phyloP scores from a whole-genome alignment of 2,113 vertebrate genomes.

The Barnardius zonarius region DNA sequence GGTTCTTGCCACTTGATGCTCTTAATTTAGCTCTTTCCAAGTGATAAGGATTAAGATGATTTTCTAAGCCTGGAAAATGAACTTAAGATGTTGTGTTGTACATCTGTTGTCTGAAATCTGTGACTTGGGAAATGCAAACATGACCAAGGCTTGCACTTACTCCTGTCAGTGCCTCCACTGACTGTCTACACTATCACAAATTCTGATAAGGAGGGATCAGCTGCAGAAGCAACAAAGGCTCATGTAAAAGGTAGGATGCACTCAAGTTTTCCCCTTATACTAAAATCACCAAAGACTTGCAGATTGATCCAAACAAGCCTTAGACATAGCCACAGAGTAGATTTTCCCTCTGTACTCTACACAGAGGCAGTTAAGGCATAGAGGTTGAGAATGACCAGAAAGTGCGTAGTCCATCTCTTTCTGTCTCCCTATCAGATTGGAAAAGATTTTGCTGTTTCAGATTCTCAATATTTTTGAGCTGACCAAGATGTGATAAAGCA shows the following conservation, averaged over 20 bases:
- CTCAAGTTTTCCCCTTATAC: not conserved
- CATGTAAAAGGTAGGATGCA: not conserved
- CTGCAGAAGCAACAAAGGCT: not conserved
- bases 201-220: not conserved
- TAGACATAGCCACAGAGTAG: not conserved
- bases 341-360: not conserved
- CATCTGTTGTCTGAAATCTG: not conserved
- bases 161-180: not conserved
- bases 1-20: not conserved
- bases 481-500: not conserved
- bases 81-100: not conserved
- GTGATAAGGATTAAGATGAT: not conserved
- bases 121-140: not conserved
- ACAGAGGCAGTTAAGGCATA: not conserved
- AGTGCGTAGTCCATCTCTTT: not conserved
- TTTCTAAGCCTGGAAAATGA: not conserved
- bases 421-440: not conserved
- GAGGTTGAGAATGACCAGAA: not conserved
- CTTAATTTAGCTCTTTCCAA: not conserved
- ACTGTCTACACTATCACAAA: not conserved
- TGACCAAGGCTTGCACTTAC: not conserved
- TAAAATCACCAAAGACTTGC: not conserved
- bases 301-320: not conserved
- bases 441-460: not conserved
- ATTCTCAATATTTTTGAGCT: not conserved